Base-by-base conservation (phyloP, 2,113 vertebrate species). In the Dascyllus trimaculatus region DNA sequence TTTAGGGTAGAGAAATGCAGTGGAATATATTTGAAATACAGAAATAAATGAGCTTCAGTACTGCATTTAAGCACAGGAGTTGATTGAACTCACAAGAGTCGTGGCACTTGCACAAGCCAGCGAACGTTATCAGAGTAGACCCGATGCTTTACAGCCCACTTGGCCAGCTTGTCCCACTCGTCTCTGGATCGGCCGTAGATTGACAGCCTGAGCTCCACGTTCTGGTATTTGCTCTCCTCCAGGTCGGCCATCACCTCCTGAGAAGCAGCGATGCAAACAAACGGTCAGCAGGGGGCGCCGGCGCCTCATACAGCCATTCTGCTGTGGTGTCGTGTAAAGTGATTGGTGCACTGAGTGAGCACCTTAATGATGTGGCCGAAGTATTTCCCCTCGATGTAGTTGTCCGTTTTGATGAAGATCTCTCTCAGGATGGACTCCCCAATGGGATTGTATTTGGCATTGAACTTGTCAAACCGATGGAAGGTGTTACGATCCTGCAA, bases 161-260 rank as follows among this genome's bases (percentile, higher is more conserved):
- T 90, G 0, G 98, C 97, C 89, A 99, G 91, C 67, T 96, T 97
- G 94, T 98, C 96, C 98, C 98, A 99, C 89, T 99, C 98, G 0
- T 97, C 95, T 58, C 96, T 92, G 1, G 95, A 97, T 26, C 98
- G 96, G 0, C 98, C 98, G 0, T 99, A 99, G 86, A 99, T 95
- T 1, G 98, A 99, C 17, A 99, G 95, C 6, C 98, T 93, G 86
- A 99, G 94, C 94, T 99, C 98, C 0, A 96, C 96, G 0, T 99
- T 99, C 93, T 99, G 98, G 93, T 98, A 99, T 77, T 99, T 99
- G 89, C 98, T 99, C 94, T 99, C 98, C 93, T 99, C 98, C 88
- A 99, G 93, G 90, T 99, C 98, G 0, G 94, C 91, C 98, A 99
- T 99, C 86, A 99, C 98, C 89, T 99, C 98, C 98, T 99, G 89